Base-by-base conservation (phyloP, 2,888 invertebrate genomes). In the Platycheirus albimanus region DNA sequence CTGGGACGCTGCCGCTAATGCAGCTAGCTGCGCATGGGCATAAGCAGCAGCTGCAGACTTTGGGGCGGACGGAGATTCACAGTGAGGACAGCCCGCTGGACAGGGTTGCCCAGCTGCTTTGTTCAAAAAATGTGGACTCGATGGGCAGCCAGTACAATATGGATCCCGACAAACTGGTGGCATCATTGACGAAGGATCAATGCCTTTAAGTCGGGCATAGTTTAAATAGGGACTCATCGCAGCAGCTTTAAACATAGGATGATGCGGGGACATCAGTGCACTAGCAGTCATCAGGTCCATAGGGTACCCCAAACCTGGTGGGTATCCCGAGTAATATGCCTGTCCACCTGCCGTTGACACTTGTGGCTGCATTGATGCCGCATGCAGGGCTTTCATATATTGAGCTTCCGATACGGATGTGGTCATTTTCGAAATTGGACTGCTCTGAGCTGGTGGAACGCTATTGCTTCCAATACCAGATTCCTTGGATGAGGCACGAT, bases 131-230 rank as follows among this genome's bases (percentile, higher is more conserved):
- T 96, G 96, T 74, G 96, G 95, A 91, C 95, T 96, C 80, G 97
- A 92, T 85, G 96, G 96, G 89, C 98, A 98, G 66, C 97, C 97
- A 0, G 96, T 96, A 90, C 98, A 98, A 89, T 96, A 97, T 0
- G 97, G 97, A 90, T 98, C 98, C 75, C 97, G 93, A 89, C 98
- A 98, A 36, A 94, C 93, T 24, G 96, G 95, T 8, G 95, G 94
- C 41, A 86, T 85, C 38, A 85, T 85, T 15, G 86, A 76, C 94
- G 93, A 45, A 0, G 86, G 87, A 56, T 91, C 91, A 72, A 90
- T 85, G 2, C 90, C 93, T 91, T 97, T 97, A 91, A 97, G 94
- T 85, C 97, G 93, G 3, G 96, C 96, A 88, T 97, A 97, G 69
- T 95, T 95, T 81, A 97, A 92, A 90, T 97, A 97, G 0, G 97